Percentiles rank a stretch among this genome's conserved stretches.
phyloP scores from a whole-genome alignment of 2,797 vertebrate genomes.

The Pyrrhura leucotis region DNA sequence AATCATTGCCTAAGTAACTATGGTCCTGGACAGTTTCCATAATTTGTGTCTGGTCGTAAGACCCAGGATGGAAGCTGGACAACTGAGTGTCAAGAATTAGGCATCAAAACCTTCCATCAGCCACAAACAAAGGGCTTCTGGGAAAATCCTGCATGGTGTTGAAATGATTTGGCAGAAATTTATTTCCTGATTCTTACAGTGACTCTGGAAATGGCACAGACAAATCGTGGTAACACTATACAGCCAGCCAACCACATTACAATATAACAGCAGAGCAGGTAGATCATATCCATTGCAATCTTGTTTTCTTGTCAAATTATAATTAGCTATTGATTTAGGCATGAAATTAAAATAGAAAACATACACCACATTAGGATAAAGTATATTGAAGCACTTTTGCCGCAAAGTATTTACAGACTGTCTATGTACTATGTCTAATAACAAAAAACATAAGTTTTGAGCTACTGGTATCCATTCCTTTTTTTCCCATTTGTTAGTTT shows the following conservation, averaged over 20 bases:
- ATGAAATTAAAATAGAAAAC: constrained; percentile 70
- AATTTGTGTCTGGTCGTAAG: not conserved
- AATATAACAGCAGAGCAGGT: constrained; percentile 48
- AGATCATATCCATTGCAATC: constrained; percentile 52
- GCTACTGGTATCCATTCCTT: constrained; percentile 28
- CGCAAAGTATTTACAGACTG: constrained; percentile 62
- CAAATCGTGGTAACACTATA: constrained; percentile 12
- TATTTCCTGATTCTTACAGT: constrained; percentile 20
- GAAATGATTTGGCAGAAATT: constrained; percentile 1
- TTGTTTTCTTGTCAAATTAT: constrained; percentile 71
- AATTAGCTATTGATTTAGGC: constrained; percentile 77
- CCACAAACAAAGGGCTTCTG: not conserved
- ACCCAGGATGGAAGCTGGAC: not conserved
- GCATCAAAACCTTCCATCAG: not conserved
- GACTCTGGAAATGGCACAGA: constrained; percentile 17
- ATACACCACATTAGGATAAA: constrained; percentile 65
- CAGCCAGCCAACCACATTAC: constrained; percentile 29
- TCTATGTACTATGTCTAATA: constrained; percentile 59
- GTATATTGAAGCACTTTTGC: constrained; percentile 75
- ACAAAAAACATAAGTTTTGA: constrained; percentile 46
- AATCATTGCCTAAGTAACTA: constrained; percentile 30
- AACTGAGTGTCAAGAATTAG: not conserved
- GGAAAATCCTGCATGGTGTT: not conserved
- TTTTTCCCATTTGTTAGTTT: not conserved
- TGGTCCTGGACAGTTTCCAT: not conserved